Evolutionary conservation across 2,797 vertebrate species (phyloP).

Genomic region (Calcarius lapponicus): DNA sequence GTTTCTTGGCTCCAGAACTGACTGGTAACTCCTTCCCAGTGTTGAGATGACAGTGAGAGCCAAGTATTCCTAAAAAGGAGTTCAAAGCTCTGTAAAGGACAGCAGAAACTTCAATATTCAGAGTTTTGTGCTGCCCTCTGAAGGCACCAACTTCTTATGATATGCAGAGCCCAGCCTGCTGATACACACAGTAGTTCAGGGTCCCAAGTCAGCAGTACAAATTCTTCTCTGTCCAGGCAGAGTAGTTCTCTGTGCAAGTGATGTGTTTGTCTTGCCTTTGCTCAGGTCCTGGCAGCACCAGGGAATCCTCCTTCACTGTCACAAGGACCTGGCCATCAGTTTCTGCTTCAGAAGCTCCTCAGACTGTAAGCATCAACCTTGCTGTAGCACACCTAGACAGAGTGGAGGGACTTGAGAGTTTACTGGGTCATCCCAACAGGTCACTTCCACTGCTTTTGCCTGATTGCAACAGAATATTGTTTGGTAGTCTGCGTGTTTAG

Average conservation of each 20-base stretch:
- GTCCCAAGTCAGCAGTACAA: neutral
- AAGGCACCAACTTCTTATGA: neutral
- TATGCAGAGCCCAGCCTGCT: neutral
- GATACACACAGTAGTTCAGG: neutral
- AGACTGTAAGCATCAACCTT: slow-evolving; percentile 14
- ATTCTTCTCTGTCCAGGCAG: neutral
- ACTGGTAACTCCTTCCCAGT: neutral
- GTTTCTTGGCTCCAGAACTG: neutral
- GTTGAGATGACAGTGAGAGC: neutral
- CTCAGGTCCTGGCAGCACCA: slow-evolving; percentile 26
- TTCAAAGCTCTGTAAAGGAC: neutral
- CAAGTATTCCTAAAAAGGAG: neutral
- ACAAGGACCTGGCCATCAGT: neutral
- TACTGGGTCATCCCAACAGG: neutral
- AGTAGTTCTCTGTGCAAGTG: neutral
- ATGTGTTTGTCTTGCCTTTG: slow-evolving; percentile 26
- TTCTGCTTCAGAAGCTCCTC: neutral
- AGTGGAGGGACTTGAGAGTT: neutral
- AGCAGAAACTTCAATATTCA: neutral
- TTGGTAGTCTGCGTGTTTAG: neutral
- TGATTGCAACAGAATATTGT: neutral
- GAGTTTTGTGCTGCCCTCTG: neutral
- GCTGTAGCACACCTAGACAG: neutral
- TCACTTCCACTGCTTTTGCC: neutral
- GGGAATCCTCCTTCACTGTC: neutral